phyloP scores from a whole-genome alignment of 2,888 invertebrate species.

The Tubulanus polymorphus region DNA sequence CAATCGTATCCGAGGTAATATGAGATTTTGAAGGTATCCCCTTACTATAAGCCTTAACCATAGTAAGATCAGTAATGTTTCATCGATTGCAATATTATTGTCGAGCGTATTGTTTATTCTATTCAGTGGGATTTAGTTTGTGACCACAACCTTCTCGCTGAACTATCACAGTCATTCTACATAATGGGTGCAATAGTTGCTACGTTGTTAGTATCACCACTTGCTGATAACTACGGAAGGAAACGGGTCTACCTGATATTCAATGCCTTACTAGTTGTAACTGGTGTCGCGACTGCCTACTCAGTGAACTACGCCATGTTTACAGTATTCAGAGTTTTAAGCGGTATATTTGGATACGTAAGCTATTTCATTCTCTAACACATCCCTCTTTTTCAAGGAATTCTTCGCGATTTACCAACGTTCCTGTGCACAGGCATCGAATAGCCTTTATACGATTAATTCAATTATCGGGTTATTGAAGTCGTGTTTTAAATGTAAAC shows the following conservation, averaged over 20 bases:
- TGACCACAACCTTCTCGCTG: constrained; percentile 3
- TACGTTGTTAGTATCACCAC: neutral
- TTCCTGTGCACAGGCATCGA: too few relatives aligned
- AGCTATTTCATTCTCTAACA: neutral
- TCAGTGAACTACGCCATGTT: neutral
- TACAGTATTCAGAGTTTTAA: neutral
- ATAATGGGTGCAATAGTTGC: constrained; percentile 1
- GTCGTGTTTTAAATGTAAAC: too few relatives aligned
- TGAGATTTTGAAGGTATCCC: too few relatives aligned
- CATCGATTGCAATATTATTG: too few relatives aligned
- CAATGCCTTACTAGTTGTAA: neutral
- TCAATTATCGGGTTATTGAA: too few relatives aligned
- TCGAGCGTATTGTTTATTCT: too few relatives aligned
- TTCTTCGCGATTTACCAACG: too few relatives aligned
- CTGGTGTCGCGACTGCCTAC: neutral
- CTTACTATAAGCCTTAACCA: too few relatives aligned
- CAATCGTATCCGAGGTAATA: too few relatives aligned
- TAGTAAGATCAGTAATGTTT: too few relatives aligned
- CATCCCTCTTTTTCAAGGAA: too few relatives aligned
- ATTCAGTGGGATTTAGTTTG: constrained; percentile 10
- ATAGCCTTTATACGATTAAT: too few relatives aligned
- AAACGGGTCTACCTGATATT: neutral
- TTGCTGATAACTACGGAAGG: neutral
- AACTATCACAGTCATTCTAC: constrained; percentile 4
- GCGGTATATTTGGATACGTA: neutral